Evolutionary conservation across 2,113 vertebrate genomes (phyloP), one percentile per base, ranked within the genome.

Genomic region (Ahaetulla prasina): DNA sequence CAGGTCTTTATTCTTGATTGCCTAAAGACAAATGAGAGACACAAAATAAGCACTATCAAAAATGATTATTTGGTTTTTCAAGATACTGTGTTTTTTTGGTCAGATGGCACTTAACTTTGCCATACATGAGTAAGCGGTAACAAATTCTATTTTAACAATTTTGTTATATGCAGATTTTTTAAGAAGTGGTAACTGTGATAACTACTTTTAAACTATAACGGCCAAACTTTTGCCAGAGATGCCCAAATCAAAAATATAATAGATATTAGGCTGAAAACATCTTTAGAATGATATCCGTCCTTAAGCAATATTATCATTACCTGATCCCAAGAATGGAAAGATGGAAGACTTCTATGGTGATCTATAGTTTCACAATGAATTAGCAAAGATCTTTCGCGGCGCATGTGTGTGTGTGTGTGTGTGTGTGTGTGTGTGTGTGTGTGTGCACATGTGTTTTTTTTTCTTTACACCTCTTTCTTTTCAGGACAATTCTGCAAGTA

Each of bases 321-420:
- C 95, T 94, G 96, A 95, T 96, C 94, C 93, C 94, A 94, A 95
- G 97, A 96, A 96, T 96, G 95, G 97, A 97, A 97, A 96, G 96
- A 96, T 97, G 96, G 95, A 95, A 91, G 93, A 74, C 30, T 68
- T 74, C n/a, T 74, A 35, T 74, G n/a, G 4, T 74, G 63, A 74
- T 35, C 63, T 68, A 68, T 5, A 94, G 95, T 96, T 96, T 96
- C 93, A 95, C 68, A 94, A 96, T 96, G 96, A 96, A 90, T 89
- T 50, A 92, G 90, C 88, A 90, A 97, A 95, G 97, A 63, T 63
- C 3, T 63, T 30, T 63, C 55, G 8, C 0, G 27, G 27, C 30
- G 57, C 30, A 3, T 60, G 9, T 60, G 25, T 60, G 25, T 57
- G 8, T 57, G 55, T 57, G 23, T 60, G 25, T 60, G 23, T 25